A percentile compares a stretch with the other conserved stretches of the same genome.
Conservation (phyloP, 2,113 vertebrate species). For the Hydrochoerus hydrochaeris region DNA sequence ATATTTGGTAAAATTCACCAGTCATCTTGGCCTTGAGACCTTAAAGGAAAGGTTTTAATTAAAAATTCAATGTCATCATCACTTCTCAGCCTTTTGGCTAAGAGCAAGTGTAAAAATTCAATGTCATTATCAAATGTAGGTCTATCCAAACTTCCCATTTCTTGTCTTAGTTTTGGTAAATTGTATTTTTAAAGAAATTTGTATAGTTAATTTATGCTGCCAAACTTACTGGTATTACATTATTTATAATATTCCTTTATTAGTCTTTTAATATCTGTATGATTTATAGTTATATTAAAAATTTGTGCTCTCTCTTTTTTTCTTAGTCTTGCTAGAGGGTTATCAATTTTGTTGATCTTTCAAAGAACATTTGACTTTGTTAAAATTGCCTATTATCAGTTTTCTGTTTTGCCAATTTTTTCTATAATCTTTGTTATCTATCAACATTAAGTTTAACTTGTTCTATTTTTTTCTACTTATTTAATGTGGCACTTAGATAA, state of each 20-base stretch:
- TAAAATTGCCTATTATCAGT: neutral
- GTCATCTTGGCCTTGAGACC: neutral
- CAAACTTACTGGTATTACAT: neutral
- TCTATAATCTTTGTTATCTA: neutral
- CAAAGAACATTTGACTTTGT: neutral
- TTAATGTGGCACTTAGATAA: neutral
- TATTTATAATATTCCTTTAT: constrained; percentile 7
- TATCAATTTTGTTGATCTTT: neutral
- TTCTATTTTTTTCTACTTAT: neutral
- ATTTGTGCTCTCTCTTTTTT: neutral
- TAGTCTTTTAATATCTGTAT: neutral
- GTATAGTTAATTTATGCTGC: neutral
- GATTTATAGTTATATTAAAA: neutral
- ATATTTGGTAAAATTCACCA: neutral
- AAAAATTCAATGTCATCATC: neutral
- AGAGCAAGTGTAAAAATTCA: constrained; percentile 22
- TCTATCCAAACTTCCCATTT: neutral
- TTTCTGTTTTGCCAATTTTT: neutral
- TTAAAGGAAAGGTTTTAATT: neutral
- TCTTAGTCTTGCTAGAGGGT: neutral
- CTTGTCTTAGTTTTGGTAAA: neutral
- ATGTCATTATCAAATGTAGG: neutral
- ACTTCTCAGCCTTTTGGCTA: no score
- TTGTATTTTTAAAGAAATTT: constrained; percentile 18
- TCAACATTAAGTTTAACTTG: neutral